Evolutionary conservation across 2,113 vertebrate species (phyloP), one percentile per base, ranked within the genome.

Genomic region (Antennarius striatus): DNA sequence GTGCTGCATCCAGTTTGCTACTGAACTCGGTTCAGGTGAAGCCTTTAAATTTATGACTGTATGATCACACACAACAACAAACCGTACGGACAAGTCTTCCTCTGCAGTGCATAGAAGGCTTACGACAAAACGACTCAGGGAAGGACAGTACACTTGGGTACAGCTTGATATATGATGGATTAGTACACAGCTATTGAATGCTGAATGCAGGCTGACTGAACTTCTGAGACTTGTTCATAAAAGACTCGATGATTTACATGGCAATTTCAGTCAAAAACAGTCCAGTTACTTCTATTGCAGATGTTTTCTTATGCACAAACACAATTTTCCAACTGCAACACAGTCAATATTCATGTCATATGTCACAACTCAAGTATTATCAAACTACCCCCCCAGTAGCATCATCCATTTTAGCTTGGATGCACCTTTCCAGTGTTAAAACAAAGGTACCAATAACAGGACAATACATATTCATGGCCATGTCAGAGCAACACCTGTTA

Each of bases 71-170:
- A 72, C 42, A 82, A 60, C 85, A 32, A 81, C 77, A 56, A 54
- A 74, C 60, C 66, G 62, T 66, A 71, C 69, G 36, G 84, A 72
- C 45, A 69, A 68, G 68, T 78, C 73, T 69, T 81, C 67, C 54
- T 65, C 69, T 68, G 80, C 71, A 82, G 87, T 91, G 91, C 92
- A 92, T 93, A 93, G 90, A 83, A 78, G 68, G 71, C 81, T 79
- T 75, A 82, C 57, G 67, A 83, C 60, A 71, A 73, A 59, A 12
- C 16, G 42, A 22, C 12, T 10, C 30, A 50, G 50, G 64, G 65
- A 73, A 62, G 70, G 46, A 70, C 15, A 59, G 74, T 49, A 66
- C 58, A 66, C 61, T 61, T 52, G 54, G 51, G 7, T 56, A 48
- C 53, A 17, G 59, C 71, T 66, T 43, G 16, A 46, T 53, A 46